Evolutionary conservation across 2,888 invertebrate species (phyloP).

Genomic region (Diabrotica balteata): DNA sequence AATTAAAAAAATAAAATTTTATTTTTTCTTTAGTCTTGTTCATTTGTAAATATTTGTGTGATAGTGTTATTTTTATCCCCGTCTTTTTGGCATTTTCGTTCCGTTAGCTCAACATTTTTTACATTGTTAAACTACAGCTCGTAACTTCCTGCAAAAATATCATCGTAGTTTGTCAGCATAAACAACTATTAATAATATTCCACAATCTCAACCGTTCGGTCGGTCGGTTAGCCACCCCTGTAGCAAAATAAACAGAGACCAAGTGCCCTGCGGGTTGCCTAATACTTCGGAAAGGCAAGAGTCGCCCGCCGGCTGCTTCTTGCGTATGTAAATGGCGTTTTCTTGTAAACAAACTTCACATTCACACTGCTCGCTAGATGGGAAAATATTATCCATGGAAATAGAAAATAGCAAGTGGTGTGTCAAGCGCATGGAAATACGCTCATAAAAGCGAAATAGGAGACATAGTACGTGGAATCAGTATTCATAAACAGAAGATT

Average conservation of each 20-base stretch:
- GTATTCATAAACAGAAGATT: background rate
- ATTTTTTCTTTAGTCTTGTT: no score
- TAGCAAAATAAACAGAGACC: slow-evolving; percentile 7
- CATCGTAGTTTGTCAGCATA: no score
- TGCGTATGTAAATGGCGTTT: slow-evolving; percentile 31
- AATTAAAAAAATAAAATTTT: no score
- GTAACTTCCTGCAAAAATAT: no score
- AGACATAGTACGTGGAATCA: background rate
- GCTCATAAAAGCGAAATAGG: background rate
- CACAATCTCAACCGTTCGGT: background rate
- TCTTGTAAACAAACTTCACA: slow-evolving; percentile 30
- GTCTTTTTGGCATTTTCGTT: no score
- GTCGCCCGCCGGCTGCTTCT: slow-evolving; percentile 8
- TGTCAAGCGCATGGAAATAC: slow-evolving; percentile 5
- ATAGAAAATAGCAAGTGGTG: slow-evolving; percentile 12
- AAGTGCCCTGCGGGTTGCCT: slow-evolving; percentile 20
- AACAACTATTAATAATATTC: no score
- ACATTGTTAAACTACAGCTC: no score
- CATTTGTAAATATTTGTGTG: no score
- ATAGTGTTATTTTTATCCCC: no score
- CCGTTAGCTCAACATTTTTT: no score
- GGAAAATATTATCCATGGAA: slow-evolving; percentile 30
- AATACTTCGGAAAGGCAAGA: slow-evolving; percentile 20
- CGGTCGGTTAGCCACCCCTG: slow-evolving; percentile 2
- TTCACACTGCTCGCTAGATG: slow-evolving; percentile 19